Conservation (phyloP, 1,140 invertebrate species). For the Sinonovacula constricta region DNA sequence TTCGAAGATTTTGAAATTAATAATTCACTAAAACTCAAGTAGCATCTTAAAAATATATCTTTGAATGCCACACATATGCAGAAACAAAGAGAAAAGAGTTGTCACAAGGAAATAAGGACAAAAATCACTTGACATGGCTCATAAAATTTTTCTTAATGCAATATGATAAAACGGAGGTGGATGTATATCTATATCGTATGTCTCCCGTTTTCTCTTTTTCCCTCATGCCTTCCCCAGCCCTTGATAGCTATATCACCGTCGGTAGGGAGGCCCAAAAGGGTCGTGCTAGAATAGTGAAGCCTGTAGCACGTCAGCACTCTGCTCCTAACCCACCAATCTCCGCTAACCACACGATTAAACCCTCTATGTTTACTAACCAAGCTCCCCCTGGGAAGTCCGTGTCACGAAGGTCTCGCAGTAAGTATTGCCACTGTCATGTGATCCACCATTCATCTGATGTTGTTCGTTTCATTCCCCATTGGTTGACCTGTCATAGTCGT, state of each 20-base stretch:
- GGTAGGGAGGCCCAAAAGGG: conserved; percentile 11
- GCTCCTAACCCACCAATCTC: conserved; percentile 9
- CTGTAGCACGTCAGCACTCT: conserved; percentile 38
- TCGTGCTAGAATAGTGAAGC: conserved; percentile 26
- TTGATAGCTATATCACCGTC: conserved; percentile 44
- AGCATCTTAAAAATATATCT: too few relatives aligned
- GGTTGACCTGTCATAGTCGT: not conserved
- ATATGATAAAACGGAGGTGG: too few relatives aligned
- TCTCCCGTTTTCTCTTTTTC: not conserved
- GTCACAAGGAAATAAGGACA: too few relatives aligned
- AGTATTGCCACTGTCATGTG: conserved; percentile 31
- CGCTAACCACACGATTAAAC: conserved; percentile 31
- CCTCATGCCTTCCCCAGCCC: not conserved
- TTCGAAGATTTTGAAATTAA: too few relatives aligned
- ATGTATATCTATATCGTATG: too few relatives aligned
- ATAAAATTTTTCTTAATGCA: too few relatives aligned
- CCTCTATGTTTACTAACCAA: conserved; percentile 51
- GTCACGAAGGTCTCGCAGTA: conserved; percentile 33
- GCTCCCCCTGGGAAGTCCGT: conserved; percentile 23
- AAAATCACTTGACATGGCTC: too few relatives aligned
- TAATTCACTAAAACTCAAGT: too few relatives aligned
- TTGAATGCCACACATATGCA: too few relatives aligned
- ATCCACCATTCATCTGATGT: too few relatives aligned
- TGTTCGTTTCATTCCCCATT: too few relatives aligned
- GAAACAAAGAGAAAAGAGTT: too few relatives aligned